Conservation (phyloP, 2,113 vertebrate species). For the Triplophysa tibetana region DNA sequence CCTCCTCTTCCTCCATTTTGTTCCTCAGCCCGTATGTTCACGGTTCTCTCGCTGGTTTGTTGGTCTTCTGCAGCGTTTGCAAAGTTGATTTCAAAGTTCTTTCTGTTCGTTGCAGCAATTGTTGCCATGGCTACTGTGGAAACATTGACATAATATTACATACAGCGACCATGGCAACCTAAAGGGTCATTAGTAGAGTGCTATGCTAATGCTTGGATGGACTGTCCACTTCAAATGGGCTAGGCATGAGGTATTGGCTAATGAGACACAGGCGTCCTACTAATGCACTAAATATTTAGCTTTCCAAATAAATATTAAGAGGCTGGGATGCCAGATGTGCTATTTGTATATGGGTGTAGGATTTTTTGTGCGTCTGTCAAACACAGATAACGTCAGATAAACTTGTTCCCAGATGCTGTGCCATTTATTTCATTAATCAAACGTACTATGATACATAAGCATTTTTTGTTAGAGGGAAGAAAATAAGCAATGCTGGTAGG, state of each 20-base stretch:
- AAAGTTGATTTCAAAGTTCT: slow-evolving; percentile 65
- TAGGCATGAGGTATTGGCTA: slow-evolving; percentile 42
- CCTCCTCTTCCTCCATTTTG: slow-evolving; percentile 48
- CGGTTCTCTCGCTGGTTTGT: not conserved
- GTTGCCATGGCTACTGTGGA: slow-evolving; percentile 74
- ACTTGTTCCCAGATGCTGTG: not conserved
- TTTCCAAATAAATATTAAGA: slow-evolving; percentile 44
- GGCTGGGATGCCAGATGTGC: slow-evolving; percentile 21
- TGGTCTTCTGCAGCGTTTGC: slow-evolving; percentile 13
- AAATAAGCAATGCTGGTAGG: slow-evolving; percentile 29
- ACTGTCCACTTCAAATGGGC: slow-evolving; percentile 59
- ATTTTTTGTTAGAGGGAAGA: not conserved
- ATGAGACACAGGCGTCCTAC: slow-evolving; percentile 36
- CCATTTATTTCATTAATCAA: slow-evolving; percentile 9
- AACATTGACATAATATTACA: slow-evolving; percentile 76
- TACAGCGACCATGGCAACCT: slow-evolving; percentile 73
- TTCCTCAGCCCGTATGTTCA: not conserved
- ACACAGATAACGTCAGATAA: slow-evolving; percentile 15
- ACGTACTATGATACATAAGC: slow-evolving; percentile 10
- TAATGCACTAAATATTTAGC: slow-evolving; percentile 29
- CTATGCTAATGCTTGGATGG: slow-evolving; percentile 70
- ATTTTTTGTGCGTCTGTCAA: not conserved
- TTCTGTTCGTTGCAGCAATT: slow-evolving; percentile 67
- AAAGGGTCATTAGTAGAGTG: slow-evolving; percentile 66
- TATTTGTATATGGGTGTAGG: not conserved